Evolutionary conservation across 2,888 invertebrate species (phyloP), one percentile per base, ranked within the genome.

Genomic region (Leptarthrus brevirostris): DNA sequence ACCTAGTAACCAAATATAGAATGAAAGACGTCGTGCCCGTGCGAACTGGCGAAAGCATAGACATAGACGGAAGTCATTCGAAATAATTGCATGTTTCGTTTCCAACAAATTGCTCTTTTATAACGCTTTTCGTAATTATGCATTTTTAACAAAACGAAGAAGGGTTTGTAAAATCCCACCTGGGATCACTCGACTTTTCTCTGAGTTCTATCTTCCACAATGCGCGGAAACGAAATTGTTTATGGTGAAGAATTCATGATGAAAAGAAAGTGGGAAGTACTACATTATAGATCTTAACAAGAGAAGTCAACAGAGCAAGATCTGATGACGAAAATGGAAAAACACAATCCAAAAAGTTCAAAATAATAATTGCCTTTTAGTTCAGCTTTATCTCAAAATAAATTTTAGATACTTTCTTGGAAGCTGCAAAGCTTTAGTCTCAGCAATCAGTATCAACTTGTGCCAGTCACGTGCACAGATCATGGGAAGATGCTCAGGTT

Each of bases 1-100:
- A 64, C 64, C 47, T 36, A 64, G 64, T 64, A 64, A 44, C 64
- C 64, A 64, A 64, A 64, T 64, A 36, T 64, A 64, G 64, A 64
- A 40, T 16, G 58, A 36, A 56, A 36, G 58, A 36, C 58, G 36
- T 18, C n/a, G 58, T 18, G 58, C 34, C 18, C n/a, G 58, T 18
- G 58, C 34, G 34, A 30, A 64, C n/a, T 44, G 36, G 24, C 22
- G 24, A 36, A 44, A 64, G 61, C 61, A 40, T 40, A 40, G 40
- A 40, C n/a, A 12, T n/a, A 12, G 1, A 40, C 40, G 2, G 40
- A 40, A 40, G n/a, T 40, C 40, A 12, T 40, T 12, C 10, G 40
- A 12, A 40, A 40, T 40, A 3, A 40, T 40, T 40, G 40, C 40
- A 40, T 40, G n/a, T 12, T 12, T 40, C 40, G 40, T 40, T 40